Evolutionary conservation across 1,140 invertebrate species (phyloP).

Genomic region (Diorhabda sublineata): DNA sequence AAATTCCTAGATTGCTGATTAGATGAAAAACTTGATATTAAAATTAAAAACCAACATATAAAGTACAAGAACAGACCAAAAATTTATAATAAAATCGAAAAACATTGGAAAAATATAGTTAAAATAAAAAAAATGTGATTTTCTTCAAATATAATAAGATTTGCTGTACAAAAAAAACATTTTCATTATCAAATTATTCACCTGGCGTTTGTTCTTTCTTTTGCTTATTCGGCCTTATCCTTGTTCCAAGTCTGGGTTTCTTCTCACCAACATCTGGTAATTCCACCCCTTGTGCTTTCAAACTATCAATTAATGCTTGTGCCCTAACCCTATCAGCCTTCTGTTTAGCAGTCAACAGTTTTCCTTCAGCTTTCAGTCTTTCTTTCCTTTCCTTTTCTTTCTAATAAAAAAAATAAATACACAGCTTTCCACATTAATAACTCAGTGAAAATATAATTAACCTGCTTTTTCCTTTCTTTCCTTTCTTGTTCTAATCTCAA

Average conservation of each 20-base stretch:
- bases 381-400: constrained; percentile 85
- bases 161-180: neutral
- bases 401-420: neutral
- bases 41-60: too few relatives aligned
- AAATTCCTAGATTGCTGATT: too few relatives aligned
- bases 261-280: constrained; percentile 67
- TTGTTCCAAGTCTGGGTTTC: constrained; percentile 67
- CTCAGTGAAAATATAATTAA: neutral
- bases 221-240: constrained; percentile 68
- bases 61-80: too few relatives aligned
- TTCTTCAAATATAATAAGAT: neutral
- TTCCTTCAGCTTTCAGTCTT: constrained; percentile 90
- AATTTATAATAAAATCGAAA: too few relatives aligned
- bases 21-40: too few relatives aligned
- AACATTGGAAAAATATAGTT: too few relatives aligned
- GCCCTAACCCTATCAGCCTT: constrained; percentile 83
- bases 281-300: constrained; percentile 77
- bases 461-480: constrained; percentile 85
- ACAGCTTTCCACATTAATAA: too few relatives aligned
- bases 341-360: constrained; percentile 87
- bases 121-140: too few relatives aligned
- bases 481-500: constrained; percentile 73
- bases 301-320: constrained; percentile 79
- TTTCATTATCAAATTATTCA: constrained; percentile 4
- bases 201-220: constrained; percentile 48